Evolutionary conservation across 2,888 invertebrate species (phyloP).

Genomic region (Pristionchus fissidentatus): DNA sequence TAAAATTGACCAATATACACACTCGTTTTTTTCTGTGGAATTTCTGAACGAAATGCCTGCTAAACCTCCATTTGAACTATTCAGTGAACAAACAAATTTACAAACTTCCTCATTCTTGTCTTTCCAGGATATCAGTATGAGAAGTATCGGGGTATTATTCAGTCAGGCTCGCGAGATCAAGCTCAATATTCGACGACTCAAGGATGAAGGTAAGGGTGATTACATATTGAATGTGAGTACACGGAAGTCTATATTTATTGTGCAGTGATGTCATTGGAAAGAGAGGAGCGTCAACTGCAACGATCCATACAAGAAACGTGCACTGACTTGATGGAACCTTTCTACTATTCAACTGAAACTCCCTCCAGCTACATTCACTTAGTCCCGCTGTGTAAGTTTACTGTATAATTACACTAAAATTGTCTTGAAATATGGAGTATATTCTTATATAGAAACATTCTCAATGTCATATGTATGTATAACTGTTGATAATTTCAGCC

Average conservation of each 20-base stretch:
- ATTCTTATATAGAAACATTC: too few relatives aligned
- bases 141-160: background rate
- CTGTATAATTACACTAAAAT: too few relatives aligned
- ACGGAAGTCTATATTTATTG: background rate
- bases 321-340: background rate
- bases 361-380: too few relatives aligned
- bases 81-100: background rate
- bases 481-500: background rate
- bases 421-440: too few relatives aligned
- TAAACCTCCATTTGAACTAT: too few relatives aligned
- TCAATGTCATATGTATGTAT: background rate
- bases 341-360: too few relatives aligned
- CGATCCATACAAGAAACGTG: background rate
- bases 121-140: background rate
- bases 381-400: background rate
- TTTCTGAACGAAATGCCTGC: too few relatives aligned
- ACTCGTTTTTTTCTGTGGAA: too few relatives aligned
- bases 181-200: background rate
- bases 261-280: background rate
- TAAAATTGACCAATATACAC: too few relatives aligned
- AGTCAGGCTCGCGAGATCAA: background rate
- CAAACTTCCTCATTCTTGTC: background rate
- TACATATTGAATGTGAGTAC: background rate
- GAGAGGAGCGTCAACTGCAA: constrained; percentile 21
- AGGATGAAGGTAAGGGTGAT: background rate